Evolutionary conservation across 2,113 vertebrate genomes (phyloP), one percentile per base, ranked within the genome.

Genomic region (Oryzias woworae): DNA sequence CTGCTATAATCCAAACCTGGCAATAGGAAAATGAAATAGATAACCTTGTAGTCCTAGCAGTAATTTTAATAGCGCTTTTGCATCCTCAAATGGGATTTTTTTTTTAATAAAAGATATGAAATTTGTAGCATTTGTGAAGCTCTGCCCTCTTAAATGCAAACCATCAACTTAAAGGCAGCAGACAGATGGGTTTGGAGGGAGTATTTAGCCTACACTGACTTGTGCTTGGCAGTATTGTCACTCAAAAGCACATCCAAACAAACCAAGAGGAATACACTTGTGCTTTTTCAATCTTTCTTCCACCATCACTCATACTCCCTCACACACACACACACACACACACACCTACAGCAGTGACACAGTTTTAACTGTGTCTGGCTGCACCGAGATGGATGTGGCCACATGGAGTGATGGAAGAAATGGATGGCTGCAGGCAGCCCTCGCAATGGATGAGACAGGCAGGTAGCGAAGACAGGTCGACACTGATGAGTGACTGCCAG

Each of bases 381-480:
- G 57, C 77, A 58, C n/a, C 17, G 67, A 78, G 86, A 87, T 84
- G 74, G 78, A 88, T 89, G 84, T 70, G 51, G 51, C 63, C 60
- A 71, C 65, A 77, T 79, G 62, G 61, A 69, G 65, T 49, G 63
- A 66, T 56, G 20, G 53, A 67, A 76, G 77, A 45, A 73, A 83
- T 80, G 59, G 82, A 88, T 84, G 84, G 78, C 75, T 88, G 80
- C 73, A 71, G 81, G 75, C 82, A 75, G 61, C 71, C 62, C 71
- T 62, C 73, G 80, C 78, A 84, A 78, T 80, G 68, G 75, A 86
- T 88, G 81, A 81, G 73, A 79, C 51, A 58, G 62, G 62, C 67
- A 78, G 79, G 55, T 77, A 45, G 36, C 54, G 31, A 55, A 75
- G 87, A 88, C 77, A 61, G 66, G 58, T 73, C 46, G 36, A 74